Percentiles rank a stretch among this genome's conserved stretches.
phyloP scores from a whole-genome alignment of 2,113 vertebrate species.

The Arenaria interpres region DNA sequence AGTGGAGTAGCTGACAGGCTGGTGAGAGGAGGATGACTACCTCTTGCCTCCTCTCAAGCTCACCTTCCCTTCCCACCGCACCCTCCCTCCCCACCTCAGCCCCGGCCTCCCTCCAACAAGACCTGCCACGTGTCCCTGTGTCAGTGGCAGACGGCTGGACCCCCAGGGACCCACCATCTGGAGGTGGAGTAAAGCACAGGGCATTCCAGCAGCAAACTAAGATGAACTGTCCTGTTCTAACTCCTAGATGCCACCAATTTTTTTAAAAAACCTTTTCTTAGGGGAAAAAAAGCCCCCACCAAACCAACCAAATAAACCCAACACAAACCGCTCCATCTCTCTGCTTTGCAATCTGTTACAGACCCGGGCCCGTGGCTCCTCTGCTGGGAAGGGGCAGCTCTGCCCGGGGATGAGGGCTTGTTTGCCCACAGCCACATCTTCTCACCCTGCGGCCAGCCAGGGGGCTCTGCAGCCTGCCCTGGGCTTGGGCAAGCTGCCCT shows the following conservation, averaged over 20 bases:
- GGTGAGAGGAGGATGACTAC: background rate
- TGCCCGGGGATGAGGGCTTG: fast-evolving
- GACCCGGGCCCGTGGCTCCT: background rate
- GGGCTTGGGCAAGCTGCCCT: background rate
- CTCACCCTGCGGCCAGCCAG: fast-evolving
- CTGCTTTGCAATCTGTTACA: background rate
- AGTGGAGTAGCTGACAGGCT: fast-evolving
- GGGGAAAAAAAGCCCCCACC: background rate
- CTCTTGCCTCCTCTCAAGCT: background rate
- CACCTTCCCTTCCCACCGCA: fast-evolving
- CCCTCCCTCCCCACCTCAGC: background rate
- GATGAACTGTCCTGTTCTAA: background rate
- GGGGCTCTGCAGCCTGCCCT: background rate
- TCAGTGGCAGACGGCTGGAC: fast-evolving
- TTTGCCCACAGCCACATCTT: background rate
- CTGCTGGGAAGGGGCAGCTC: background rate
- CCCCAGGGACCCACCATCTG: fast-evolving
- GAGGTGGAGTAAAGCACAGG: background rate
- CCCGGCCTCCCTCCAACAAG: fast-evolving
- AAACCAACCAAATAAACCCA: background rate
- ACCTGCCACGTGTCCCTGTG: fast-evolving
- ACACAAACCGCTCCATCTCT: background rate
- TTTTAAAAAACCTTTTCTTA: background rate
- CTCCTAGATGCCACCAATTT: background rate
- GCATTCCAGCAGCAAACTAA: background rate